A percentile compares a stretch with the other conserved stretches of the same genome.
Evolutionary conservation across 2,113 vertebrate genomes (phyloP).

Genomic region (Eublepharis macularius): DNA sequence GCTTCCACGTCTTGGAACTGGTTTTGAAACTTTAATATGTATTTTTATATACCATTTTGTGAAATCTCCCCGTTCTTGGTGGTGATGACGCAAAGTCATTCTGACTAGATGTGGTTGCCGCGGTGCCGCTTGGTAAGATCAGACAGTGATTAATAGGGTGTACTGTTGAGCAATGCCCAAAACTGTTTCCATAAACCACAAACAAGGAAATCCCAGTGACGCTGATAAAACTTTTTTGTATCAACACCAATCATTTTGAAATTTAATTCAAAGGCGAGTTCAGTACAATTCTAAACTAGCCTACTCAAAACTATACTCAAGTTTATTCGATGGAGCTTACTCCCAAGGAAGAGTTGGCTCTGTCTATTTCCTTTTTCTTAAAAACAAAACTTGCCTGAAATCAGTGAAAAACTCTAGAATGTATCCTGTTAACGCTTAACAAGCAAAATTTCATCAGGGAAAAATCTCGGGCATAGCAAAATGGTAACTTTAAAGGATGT

Average conservation of each 20-base stretch:
- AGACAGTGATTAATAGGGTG: constrained; percentile 8
- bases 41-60: neutral
- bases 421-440: neutral
- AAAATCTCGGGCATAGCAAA: neutral
- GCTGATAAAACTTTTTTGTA: neutral
- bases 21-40: constrained; percentile 7
- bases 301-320: no score
- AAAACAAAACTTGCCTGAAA: neutral
- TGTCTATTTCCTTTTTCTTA: neutral
- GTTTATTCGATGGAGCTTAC: no score
- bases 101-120: neutral
- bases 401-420: neutral
- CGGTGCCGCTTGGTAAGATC: neutral
- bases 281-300: no score
- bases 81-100: constrained; percentile 11
- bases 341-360: no score
- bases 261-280: neutral
- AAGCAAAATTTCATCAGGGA: neutral
- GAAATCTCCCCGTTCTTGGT: neutral
- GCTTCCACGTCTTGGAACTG: constrained; percentile 11
- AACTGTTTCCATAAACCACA: neutral
- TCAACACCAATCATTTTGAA: neutral
- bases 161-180: neutral
- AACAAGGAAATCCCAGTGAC: neutral
- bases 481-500: neutral